phyloP scores from a whole-genome alignment of 2,797 vertebrate genomes.

The Anguilla megastoma region DNA sequence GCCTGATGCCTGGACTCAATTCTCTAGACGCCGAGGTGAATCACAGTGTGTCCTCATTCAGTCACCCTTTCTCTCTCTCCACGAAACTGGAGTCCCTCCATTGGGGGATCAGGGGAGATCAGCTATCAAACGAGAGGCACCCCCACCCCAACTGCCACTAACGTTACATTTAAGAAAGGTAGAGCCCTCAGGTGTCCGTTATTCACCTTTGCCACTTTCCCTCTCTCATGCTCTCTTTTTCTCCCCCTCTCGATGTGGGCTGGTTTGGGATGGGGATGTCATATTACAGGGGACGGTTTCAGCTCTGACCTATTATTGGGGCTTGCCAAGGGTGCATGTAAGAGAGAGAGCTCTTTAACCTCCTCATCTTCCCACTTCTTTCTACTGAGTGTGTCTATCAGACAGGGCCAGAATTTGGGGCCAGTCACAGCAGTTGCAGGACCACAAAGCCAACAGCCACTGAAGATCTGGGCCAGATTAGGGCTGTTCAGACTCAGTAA shows the following conservation, averaged over 20 bases:
- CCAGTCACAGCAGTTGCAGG: background rate
- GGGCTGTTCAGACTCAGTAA: background rate
- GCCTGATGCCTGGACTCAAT: background rate
- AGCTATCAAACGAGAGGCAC: background rate
- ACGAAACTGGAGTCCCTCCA: background rate
- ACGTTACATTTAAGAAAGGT: background rate
- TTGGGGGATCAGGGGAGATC: background rate
- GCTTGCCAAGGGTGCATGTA: background rate
- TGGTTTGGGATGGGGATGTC: background rate
- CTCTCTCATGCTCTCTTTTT: background rate
- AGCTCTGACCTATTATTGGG: too few relatives aligned
- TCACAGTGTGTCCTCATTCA: background rate
- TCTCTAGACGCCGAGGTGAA: background rate
- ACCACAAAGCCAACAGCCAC: background rate
- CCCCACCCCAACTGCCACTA: background rate
- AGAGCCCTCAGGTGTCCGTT: background rate
- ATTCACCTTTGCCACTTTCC: background rate
- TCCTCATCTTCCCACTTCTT: background rate
- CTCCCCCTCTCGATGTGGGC: background rate
- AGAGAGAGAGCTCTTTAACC: background rate
- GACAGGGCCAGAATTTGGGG: background rate
- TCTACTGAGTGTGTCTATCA: background rate
- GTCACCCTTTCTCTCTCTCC: background rate
- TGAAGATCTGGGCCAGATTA: slow-evolving; percentile 7
- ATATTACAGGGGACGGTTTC: too few relatives aligned